Evolutionary conservation across 2,797 vertebrate species (phyloP).

Genomic region (Chromobotia macracanthus): DNA sequence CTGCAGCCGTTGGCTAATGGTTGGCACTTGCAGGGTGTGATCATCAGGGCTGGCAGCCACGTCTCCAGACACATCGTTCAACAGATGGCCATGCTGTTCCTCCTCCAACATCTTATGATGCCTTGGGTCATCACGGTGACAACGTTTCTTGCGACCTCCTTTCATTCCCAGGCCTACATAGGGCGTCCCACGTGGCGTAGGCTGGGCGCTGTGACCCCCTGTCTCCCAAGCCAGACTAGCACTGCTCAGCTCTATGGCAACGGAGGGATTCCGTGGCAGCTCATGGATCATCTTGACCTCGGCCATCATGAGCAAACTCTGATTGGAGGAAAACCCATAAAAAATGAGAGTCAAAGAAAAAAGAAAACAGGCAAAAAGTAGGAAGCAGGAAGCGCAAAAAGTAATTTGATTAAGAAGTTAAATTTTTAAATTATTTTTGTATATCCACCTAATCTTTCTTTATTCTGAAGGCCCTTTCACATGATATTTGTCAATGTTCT

Average conservation of each 20-base stretch:
- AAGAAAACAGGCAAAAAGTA: not conserved
- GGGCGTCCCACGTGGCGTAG: slow-evolving; percentile 85
- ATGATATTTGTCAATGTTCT: not conserved
- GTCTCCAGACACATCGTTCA: slow-evolving; percentile 75
- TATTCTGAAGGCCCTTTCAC: not conserved
- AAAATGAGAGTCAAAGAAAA: slow-evolving; percentile 45
- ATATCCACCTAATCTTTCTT: not conserved
- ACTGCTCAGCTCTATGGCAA: slow-evolving; percentile 86
- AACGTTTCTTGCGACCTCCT: slow-evolving; percentile 60
- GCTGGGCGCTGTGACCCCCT: slow-evolving; percentile 85
- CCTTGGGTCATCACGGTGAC: slow-evolving; percentile 63
- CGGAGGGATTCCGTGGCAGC: slow-evolving; percentile 80
- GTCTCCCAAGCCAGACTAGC: slow-evolving; percentile 92
- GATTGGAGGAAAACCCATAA: slow-evolving; percentile 60
- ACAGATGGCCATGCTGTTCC: slow-evolving; percentile 84
- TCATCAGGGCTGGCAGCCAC: slow-evolving; percentile 77
- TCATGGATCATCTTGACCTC: slow-evolving; percentile 88
- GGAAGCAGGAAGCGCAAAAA: not conserved
- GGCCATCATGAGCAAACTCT: slow-evolving; percentile 94
- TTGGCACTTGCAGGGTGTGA: slow-evolving; percentile 73
- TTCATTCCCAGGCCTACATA: slow-evolving; percentile 81
- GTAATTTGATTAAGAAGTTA: not conserved
- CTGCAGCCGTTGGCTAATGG: slow-evolving; percentile 80
- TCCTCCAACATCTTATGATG: slow-evolving; percentile 76
- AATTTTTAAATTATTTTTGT: not conserved